Base-by-base conservation (phyloP, 2,113 vertebrate species). In the Carlito syrichta region DNA sequence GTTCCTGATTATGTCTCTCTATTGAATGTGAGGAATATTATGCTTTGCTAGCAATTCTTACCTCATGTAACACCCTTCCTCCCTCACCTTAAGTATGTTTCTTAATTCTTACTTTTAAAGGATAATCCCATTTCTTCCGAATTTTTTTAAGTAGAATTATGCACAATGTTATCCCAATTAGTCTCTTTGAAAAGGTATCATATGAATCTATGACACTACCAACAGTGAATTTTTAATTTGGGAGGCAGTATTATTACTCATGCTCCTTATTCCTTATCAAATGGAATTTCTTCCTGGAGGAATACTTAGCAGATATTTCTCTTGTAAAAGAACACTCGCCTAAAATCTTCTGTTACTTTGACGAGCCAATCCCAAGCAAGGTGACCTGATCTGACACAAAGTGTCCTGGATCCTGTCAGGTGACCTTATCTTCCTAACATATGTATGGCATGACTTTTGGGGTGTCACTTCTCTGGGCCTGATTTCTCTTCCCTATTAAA, bases 271-370 rank as follows among this genome's bases (percentile, higher is more conserved):
- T 73, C n/a, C 85, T 90, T 69, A 82, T n/a, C 74, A 86, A 87
- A 86, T 74, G 54, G 13, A 69, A 89, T 95, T 96, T 96, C 60
- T 94, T 81, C 58, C 38, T 86, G 32, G 40, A 96, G 56, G 38
- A 93, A 89, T 16, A 10, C 38, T 96, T 68, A 63, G 30, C 89
- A 86, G 63, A 71, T 74, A 84, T 93, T 92, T 79, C 73, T 78
- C 56, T 48, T 74, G 23, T 45, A 52, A 91, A 91, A 85, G 45
- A 1, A 20, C n/a, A 56, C 9, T 86, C 23, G 40, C 58, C 73
- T 89, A 89, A 95, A 89, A 95, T 85, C 45, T 82, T 71, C 52
- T 20, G 5, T 66, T 81, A 93, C n/a, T n/a, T n/a, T n/a, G n/a
- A n/a, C n/a, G n/a, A n/a, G n/a, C n/a, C n/a, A n/a, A n/a, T n/a